phyloP scores from a whole-genome alignment of 2,113 vertebrate genomes.

The Notarius lentiginosus region DNA sequence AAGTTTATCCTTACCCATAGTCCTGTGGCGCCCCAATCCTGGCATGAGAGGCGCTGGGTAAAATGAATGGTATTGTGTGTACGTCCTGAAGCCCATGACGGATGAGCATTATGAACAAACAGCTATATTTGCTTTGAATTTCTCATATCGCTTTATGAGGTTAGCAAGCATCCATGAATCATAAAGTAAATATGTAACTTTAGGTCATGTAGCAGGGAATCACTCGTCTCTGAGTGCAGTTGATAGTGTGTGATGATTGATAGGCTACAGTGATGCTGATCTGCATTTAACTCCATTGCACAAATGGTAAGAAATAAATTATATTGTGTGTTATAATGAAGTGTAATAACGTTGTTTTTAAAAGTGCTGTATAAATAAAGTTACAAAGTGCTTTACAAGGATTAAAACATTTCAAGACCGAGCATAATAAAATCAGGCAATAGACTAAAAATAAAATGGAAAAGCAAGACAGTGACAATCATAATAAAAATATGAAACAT shows the following conservation, averaged over 20 bases:
- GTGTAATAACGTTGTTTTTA: neutral
- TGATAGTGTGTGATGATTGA: conserved; percentile 19
- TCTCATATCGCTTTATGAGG: conserved; percentile 41
- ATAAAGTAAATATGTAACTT: conserved; percentile 45
- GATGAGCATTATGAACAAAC: conserved; percentile 37
- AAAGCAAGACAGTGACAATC: too few relatives aligned
- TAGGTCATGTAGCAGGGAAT: conserved; percentile 10
- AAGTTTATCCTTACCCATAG: neutral
- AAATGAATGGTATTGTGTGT: conserved; percentile 19
- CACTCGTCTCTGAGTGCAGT: neutral
- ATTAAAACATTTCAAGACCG: too few relatives aligned
- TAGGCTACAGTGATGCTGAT: neutral
- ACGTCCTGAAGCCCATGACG: conserved; percentile 26
- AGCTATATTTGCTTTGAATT: conserved; percentile 43
- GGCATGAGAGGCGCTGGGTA: neutral
- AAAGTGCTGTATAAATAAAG: too few relatives aligned
- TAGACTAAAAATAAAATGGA: too few relatives aligned
- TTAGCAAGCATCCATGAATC: conserved; percentile 26
- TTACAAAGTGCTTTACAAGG: too few relatives aligned
- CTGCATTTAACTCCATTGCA: neutral
- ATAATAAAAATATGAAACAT: too few relatives aligned
- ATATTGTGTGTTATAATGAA: neutral
- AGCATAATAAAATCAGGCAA: too few relatives aligned
- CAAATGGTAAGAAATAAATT: neutral
- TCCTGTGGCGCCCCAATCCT: conserved; percentile 1